A percentile compares a stretch with the other conserved stretches of the same genome.
phyloP scores from a whole-genome alignment of 1,140 invertebrate species.

The Steinernema feltiae region DNA sequence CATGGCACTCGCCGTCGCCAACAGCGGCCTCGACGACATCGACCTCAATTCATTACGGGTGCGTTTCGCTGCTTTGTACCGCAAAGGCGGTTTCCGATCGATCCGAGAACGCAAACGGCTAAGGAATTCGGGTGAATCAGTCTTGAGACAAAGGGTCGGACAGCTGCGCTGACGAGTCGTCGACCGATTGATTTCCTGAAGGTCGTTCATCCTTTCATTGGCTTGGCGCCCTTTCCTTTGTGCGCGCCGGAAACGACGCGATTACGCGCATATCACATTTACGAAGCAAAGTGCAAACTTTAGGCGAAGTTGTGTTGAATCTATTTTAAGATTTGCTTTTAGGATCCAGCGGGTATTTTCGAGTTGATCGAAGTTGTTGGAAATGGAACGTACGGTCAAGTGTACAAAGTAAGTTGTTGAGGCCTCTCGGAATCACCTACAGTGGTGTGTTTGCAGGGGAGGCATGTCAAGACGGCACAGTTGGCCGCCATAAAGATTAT shows the following conservation, averaged over 20 bases:
- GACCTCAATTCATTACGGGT: constrained; percentile 34
- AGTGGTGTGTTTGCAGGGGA: constrained; percentile 68
- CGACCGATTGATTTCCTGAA: neutral
- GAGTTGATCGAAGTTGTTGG: constrained; percentile 99
- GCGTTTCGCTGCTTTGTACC: neutral
- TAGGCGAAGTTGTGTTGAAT: too few species aligned
- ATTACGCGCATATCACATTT: constrained; percentile 9
- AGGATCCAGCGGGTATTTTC: constrained; percentile 99
- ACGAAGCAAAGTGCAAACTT: too few species aligned
- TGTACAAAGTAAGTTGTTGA: constrained; percentile 63
- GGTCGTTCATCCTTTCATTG: neutral
- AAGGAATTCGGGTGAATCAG: neutral
- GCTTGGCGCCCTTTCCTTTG: neutral
- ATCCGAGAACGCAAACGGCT: neutral
- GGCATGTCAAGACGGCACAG: constrained; percentile 98
- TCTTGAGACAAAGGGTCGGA: constrained; percentile 4
- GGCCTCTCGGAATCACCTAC: neutral
- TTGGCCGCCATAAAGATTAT: constrained; percentile 99
- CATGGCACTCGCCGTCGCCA: constrained; percentile 8
- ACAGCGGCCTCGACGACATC: constrained; percentile 29
- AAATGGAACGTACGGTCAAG: constrained; percentile 99
- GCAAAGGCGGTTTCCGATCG: neutral
- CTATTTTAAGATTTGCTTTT: constrained; percentile 28
- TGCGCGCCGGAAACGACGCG: neutral
- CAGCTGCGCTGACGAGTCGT: neutral